phyloP scores from a whole-genome alignment of 2,113 vertebrate species.

The Amazona vittata region DNA sequence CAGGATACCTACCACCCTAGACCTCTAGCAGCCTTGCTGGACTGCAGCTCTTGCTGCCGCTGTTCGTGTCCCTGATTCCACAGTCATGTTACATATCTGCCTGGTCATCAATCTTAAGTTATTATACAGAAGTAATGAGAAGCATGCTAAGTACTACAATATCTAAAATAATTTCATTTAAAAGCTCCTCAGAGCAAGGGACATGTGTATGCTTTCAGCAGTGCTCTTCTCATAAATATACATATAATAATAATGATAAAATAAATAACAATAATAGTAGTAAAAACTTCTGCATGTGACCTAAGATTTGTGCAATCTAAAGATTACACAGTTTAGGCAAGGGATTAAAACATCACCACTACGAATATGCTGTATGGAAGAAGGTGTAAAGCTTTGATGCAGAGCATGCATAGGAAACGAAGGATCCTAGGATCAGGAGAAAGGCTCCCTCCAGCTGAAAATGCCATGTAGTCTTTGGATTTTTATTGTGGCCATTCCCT shows the following conservation, averaged over 20 bases:
- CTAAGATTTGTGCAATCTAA: neutral
- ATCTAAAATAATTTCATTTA: conserved; percentile 2
- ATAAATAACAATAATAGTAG: conserved; percentile 49
- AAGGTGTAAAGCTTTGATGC: neutral
- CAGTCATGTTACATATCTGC: neutral
- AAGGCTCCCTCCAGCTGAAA: neutral
- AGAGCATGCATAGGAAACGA: neutral
- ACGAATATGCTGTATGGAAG: neutral
- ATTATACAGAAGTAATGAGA: neutral
- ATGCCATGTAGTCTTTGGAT: rapidly evolving
- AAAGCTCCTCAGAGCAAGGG: neutral
- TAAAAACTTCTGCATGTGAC: neutral
- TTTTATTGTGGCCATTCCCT: neutral
- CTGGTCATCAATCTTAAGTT: neutral
- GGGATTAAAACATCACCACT: neutral
- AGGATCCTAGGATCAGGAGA: neutral
- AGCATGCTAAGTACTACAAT: neutral
- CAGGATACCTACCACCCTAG: neutral
- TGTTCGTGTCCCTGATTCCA: rapidly evolving
- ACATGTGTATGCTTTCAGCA: neutral
- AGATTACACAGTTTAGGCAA: neutral
- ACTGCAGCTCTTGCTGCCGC: neutral
- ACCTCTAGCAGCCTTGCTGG: neutral
- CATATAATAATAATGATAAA: neutral
- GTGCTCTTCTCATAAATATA: conserved; percentile 58